These are phyloP conservation scores for Bombus vancouverensis DNA, from an alignment of 1,140 invertebrate species.

Conservation along the genomic window DNA sequence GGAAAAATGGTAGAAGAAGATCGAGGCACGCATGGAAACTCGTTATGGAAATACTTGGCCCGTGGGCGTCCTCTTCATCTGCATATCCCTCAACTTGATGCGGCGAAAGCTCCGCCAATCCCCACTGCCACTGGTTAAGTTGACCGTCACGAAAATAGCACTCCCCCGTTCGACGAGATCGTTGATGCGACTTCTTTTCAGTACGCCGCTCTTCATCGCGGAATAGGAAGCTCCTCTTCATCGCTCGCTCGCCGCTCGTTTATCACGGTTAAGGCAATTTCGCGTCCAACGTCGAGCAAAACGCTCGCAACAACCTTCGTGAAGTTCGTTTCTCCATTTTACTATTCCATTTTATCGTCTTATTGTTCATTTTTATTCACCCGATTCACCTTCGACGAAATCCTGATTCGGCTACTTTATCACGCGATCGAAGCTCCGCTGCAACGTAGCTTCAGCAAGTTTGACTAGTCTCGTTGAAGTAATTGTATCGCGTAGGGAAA, in stretches of 20 bases:
- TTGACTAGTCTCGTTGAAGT: neutral
- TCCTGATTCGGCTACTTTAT: neutral
- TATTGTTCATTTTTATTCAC: neutral
- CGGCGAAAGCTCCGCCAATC: constrained; percentile 52
- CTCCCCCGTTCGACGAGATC: constrained; percentile 27
- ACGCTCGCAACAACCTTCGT: neutral
- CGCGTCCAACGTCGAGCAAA: neutral
- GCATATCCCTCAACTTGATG: constrained; percentile 38
- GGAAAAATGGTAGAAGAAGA: too few species aligned
- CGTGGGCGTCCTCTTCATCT: constrained; percentile 40
- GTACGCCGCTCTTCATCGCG: constrained; percentile 34
- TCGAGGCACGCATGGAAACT: neutral
- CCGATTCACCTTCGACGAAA: neutral
- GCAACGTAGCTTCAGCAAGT: too few species aligned
- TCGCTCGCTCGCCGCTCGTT: constrained; percentile 2
- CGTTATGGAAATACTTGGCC: constrained; percentile 48
- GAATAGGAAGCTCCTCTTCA: neutral
- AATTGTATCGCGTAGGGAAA: neutral
- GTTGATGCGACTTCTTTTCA: constrained; percentile 49
- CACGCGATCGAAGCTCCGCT: neutral
- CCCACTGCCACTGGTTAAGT: constrained; percentile 37
- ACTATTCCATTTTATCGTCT: neutral
- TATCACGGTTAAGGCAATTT: constrained; percentile 31
- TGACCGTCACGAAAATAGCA: constrained; percentile 54
- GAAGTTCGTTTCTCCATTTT: neutral